Conservation (phyloP, 2,113 vertebrate genomes). For the Clupea harengus region DNA sequence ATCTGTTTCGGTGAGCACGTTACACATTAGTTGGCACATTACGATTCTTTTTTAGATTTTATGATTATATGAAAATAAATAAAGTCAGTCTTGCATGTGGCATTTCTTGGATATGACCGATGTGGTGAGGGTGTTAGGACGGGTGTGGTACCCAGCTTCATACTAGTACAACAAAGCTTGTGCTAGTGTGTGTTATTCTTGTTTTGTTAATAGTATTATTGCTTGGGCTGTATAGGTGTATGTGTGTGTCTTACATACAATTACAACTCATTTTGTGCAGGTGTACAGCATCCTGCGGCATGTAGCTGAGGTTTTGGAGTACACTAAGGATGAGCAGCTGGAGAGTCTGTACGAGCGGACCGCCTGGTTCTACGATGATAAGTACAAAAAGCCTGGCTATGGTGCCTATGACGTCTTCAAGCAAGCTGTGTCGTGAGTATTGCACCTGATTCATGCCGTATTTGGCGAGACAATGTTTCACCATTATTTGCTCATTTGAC, state of each 20-base stretch:
- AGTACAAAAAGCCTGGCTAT: constrained; percentile 94
- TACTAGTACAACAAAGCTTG: background rate
- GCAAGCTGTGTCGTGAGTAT: constrained; percentile 93
- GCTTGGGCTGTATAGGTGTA: background rate
- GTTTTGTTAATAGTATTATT: too few relatives aligned
- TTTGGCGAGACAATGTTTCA: background rate
- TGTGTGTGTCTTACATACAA: background rate
- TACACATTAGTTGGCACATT: too few relatives aligned
- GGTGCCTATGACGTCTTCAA: constrained; percentile 98
- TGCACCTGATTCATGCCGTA: background rate
- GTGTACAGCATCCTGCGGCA: constrained; percentile 98
- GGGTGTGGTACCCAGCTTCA: too few relatives aligned
- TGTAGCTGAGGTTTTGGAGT: constrained; percentile 94
- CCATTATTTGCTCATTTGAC: background rate
- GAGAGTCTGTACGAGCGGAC: constrained; percentile 96
- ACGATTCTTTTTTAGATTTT: too few relatives aligned
- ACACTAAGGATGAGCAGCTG: constrained; percentile 95
- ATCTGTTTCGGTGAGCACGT: too few relatives aligned
- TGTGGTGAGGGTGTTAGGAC: too few relatives aligned
- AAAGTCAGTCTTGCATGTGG: too few relatives aligned
- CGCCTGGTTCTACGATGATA: constrained; percentile 98
- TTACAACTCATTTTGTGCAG: constrained; percentile 60
- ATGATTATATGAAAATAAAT: too few relatives aligned
- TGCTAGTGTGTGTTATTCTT: background rate
- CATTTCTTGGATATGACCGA: too few relatives aligned